Evolutionary conservation across 2,888 invertebrate genomes (phyloP), one percentile per base, ranked within the genome.

Genomic region (Volucella zonaria): DNA sequence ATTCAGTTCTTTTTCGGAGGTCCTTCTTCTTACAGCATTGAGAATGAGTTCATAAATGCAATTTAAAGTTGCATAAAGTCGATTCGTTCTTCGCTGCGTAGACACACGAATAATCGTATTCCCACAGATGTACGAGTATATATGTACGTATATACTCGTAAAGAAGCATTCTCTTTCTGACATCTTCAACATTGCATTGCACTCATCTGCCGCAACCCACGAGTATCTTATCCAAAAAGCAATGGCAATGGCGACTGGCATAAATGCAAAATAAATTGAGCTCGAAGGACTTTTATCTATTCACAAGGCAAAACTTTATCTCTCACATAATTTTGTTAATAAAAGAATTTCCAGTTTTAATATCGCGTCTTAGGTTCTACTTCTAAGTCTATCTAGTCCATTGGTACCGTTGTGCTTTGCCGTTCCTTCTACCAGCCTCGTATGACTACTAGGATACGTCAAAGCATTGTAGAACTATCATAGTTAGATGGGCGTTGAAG

Each of bases 221-320:
- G 1, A 11, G 6, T 11, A 18, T 23, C 10, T n/a, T 59, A 9
- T 31, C 31, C 31, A 31, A 15, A 38, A 9, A 11, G 8, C 40
- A 15, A n/a, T 42, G 42, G 23, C 15, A 61, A 75, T 56, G 59
- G 45, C 54, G 67, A 75, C 80, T 70, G 61, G 43, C 62, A 85
- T 81, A 85, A 81, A 85, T 85, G 67, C 66, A 81, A 80, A 85
- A 85, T 85, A 85, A 85, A 85, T 85, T 76, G 85, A 81, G 75
- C 85, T 80, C 76, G 62, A 71, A 76, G 62, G 85, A 85, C 80
- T 66, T 61, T 71, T 71, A 68, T 64, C 56, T 67, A 62, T 76
- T 71, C 85, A 77, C 77, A 82, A 73, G 71, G 81, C 71, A 67
- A 67, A 85, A 85, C 85, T 85, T 76, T 85, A 71, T 85, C 81